phyloP scores from a whole-genome alignment of 2,113 vertebrate species.

The Esox niger region DNA sequence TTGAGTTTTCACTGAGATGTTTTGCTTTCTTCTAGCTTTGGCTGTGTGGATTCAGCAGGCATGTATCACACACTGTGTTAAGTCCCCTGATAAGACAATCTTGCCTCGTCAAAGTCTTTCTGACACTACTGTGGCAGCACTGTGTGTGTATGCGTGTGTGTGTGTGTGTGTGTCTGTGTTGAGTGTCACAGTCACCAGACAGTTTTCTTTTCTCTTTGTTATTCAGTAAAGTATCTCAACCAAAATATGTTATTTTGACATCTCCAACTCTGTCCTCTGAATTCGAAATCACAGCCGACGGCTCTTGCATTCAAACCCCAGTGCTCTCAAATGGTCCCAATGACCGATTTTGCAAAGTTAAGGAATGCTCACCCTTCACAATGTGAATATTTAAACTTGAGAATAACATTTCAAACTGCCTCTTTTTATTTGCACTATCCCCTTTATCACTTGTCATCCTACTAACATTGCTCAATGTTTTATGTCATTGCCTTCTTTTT shows the following conservation, averaged over 20 bases:
- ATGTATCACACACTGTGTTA: constrained; percentile 11
- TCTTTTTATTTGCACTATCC: constrained; percentile 24
- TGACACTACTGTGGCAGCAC: constrained; percentile 10
- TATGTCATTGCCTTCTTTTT: neutral
- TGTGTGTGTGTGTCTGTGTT: constrained; percentile 5
- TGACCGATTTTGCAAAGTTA: neutral
- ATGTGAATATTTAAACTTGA: constrained; percentile 35
- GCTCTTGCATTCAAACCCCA: constrained; percentile 4
- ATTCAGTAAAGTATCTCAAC: constrained; percentile 38
- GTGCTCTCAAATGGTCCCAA: neutral
- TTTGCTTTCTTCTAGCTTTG: constrained; percentile 10
- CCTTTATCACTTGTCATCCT: constrained; percentile 32
- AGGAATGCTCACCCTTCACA: neutral
- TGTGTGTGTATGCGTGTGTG: constrained; percentile 22
- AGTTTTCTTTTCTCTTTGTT: constrained; percentile 24
- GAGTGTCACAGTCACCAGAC: neutral
- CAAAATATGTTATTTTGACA: constrained; percentile 40
- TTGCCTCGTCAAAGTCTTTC: constrained; percentile 24
- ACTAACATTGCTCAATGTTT: constrained; percentile 19
- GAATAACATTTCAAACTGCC: constrained; percentile 31
- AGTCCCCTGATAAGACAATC: constrained; percentile 22
- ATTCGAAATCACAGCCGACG: constrained; percentile 30
- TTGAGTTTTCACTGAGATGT: constrained; percentile 7
- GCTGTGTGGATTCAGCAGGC: constrained; percentile 12
- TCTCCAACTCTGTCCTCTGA: constrained; percentile 22